Evolutionary conservation across 1,140 invertebrate species (phyloP), one percentile per base, ranked within the genome.

Genomic region (Proctacanthus coquilletti): DNA sequence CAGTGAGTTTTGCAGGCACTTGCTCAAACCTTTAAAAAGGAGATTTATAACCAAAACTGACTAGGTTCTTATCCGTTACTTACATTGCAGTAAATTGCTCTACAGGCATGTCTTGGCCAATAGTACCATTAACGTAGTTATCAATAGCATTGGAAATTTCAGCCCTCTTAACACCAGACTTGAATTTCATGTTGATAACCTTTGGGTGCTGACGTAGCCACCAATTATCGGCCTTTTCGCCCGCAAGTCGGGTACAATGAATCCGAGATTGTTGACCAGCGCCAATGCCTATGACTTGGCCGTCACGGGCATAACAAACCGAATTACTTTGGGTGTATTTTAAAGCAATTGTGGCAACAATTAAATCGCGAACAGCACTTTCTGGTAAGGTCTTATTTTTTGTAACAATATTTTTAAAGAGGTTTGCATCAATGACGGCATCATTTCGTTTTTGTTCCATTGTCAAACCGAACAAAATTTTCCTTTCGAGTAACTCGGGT

Each of bases 201-300:
- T 74, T 75, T 13, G 92, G 88, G 62, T 98, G 93, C 37, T 92
- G 84, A 18, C 94, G 74, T 43, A 96, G 60, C 93, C 93, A 98
- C 93, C 93, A 98, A 64, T 93, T 89, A 56, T 92, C 84, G n/a
- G 89, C 88, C 64, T 98, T 98, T 53, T 93, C 87, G 13, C 92
- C 93, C 40, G 94, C 94, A 42, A 98, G 69, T 47, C 94, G 72
- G 0, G 93, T 97, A 61, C 93, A 98, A 62, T 98, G 93, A 53
- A 98, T 97, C 43, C 94, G 72, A 0, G 88, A 94, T 60, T 98
- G 94, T 56, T 98, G 94, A 0, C 94, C 94, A 18, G 94, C 94
- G 30, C 94, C 94, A 44, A 97, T 95, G 25, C 94, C 93, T 53
- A 96, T 81, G 1, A 96, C 84, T 70, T 98, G 85, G 0, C 89